Evolutionary conservation across 2,797 vertebrate genomes (phyloP), one percentile per base, ranked within the genome.

Genomic region (Oryzias dopingdopingensis): DNA sequence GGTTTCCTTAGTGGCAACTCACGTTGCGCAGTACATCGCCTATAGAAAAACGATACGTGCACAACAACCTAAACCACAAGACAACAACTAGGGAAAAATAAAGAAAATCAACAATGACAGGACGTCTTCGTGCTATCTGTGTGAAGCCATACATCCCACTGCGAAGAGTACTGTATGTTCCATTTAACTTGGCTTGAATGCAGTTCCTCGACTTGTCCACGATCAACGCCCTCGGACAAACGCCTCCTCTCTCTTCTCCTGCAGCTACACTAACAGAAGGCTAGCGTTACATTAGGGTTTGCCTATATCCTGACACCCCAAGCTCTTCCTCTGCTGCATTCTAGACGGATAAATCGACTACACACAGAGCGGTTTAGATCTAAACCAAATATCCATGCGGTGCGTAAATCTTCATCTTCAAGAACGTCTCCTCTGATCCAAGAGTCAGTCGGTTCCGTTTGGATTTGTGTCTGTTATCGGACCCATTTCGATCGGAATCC

Each of bases 151-250:
- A 88, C 84, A 77, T 91, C 90, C 87, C 87, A 61, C 81, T 72
- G 90, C 73, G 77, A 79, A 72, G 80, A 74, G 81, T 52, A 44
- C 79, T 80, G 81, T 85, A 86, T 70, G 83, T 72, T 80, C 91
- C 86, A 85, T 70, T 84, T 41, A 84, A 85, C 86, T 78, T 79
- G 82, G 83, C 88, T 78, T 80, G 85, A 72, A 80, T 85, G 88
- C 87, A 74, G 86, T 85, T 81, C 85, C 86, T 76, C 80, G 84
- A 73, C 83, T 82, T 67, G 89, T 92, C 91, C 91, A 83, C 76
- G 76, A 89, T 90, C 83, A 89, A 90, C 90, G 91, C 91, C 89
- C 90, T 90, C 88, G 81, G 74, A 73, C 73, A 77, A 84, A 82
- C 87, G 87, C 80, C 73, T 86, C 85, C 81, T 89, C 81, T 89